These are phyloP conservation scores for Spatula versicolor DNA, from an alignment of 2,797 vertebrate species.

Conservation along the genomic window DNA sequence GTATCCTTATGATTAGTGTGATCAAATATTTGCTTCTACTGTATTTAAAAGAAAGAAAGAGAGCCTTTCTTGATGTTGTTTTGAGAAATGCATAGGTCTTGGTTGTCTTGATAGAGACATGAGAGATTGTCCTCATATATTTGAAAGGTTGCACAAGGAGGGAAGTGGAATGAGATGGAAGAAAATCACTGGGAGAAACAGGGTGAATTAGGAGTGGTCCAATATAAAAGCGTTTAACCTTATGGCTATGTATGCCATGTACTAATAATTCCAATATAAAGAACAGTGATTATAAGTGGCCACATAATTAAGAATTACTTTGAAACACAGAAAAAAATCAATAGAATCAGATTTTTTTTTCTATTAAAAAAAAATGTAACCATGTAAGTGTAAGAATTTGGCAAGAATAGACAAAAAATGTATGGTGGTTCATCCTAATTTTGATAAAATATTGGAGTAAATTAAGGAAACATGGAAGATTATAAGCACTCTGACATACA, in stretches of 20 bases:
- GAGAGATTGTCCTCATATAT: background rate
- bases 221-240: slow-evolving; percentile 11
- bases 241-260: background rate
- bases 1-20: slow-evolving; percentile 1
- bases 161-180: background rate
- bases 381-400: background rate
- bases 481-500: background rate
- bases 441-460: background rate
- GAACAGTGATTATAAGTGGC: background rate
- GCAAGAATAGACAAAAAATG: background rate
- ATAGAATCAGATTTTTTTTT: background rate
- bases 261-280: slow-evolving; percentile 19
- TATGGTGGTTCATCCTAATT: background rate
- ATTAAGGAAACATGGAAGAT: background rate
- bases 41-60: slow-evolving; percentile 46
- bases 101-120: background rate
- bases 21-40: slow-evolving; percentile 43
- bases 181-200: slow-evolving; percentile 13
- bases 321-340: slow-evolving; percentile 12
- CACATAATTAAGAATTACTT: background rate
- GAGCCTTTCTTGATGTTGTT: slow-evolving; percentile 44
- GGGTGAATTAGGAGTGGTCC: slow-evolving; percentile 6
- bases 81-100: slow-evolving; percentile 27
- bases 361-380: slow-evolving; percentile 10
- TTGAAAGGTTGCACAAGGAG: background rate